Evolutionary conservation across 2,888 invertebrate genomes (phyloP).

Genomic region (Phengaris alcon): DNA sequence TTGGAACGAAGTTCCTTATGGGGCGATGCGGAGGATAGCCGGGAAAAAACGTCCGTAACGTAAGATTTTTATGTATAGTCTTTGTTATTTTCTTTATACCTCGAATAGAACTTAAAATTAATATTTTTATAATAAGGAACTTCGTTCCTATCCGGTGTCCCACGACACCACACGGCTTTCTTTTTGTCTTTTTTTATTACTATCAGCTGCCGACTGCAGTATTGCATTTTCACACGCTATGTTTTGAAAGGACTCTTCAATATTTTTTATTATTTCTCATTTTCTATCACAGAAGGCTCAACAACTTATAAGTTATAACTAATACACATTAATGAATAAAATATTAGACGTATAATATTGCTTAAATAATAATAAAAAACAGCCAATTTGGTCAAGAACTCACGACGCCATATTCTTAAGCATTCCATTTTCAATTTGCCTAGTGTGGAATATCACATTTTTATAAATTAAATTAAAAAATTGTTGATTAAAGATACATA

Average conservation of each 20-base stretch:
- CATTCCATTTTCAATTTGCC: not conserved
- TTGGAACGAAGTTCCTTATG: no score
- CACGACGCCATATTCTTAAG: not conserved
- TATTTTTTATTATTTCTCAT: not conserved
- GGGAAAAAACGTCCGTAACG: no score
- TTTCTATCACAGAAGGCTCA: slow-evolving; percentile 12
- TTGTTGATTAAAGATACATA: no score
- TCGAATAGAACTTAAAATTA: no score
- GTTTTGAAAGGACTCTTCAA: not conserved
- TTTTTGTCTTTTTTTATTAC: not conserved
- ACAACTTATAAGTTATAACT: not conserved
- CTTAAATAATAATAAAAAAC: not conserved
- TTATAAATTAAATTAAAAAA: no score
- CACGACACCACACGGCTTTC: no score
- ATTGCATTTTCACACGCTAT: not conserved
- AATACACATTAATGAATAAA: not conserved
- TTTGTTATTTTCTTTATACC: no score
- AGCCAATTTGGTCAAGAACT: not conserved
- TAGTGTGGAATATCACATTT: no score
- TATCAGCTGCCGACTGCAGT: not conserved
- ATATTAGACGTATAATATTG: not conserved
- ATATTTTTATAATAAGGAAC: no score
- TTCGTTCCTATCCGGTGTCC: no score
- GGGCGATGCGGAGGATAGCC: no score
- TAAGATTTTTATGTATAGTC: no score